phyloP scores from a whole-genome alignment of 2,113 vertebrate species.

The Motacilla alba region DNA sequence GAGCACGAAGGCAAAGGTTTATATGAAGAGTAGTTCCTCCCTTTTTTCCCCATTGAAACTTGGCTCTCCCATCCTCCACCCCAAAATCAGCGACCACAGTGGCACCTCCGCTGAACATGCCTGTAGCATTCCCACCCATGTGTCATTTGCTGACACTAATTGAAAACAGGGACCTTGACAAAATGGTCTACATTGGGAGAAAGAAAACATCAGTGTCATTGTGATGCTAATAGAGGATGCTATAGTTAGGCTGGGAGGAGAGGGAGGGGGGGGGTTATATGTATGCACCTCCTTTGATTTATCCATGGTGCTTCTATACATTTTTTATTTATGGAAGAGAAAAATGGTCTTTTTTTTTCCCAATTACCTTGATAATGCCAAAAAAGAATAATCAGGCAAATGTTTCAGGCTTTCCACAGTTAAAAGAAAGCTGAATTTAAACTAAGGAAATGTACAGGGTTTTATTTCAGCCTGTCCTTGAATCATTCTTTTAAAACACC shows the following conservation, averaged over 20 bases:
- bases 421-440: conserved; percentile 39
- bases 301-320: not conserved
- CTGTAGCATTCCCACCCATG: not conserved
- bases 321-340: conserved; percentile 31
- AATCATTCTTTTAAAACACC: conserved; percentile 42
- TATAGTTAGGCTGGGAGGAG: not conserved
- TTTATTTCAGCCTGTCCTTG: conserved; percentile 56
- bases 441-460: not conserved
- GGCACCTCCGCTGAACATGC: not conserved
- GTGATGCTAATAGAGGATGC: conserved; percentile 44
- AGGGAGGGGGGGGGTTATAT: not conserved
- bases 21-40: not conserved
- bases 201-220: conserved; percentile 43
- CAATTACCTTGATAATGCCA: conserved; percentile 17
- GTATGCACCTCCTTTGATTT: not conserved
- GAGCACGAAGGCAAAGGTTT: not conserved
- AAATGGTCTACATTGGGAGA: not conserved
- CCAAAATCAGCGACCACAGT: not conserved
- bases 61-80: not conserved
- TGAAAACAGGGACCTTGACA: conserved; percentile 18
- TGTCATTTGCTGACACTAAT: not conserved
- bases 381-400: conserved; percentile 29
- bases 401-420: conserved; percentile 23
- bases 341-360: not conserved
- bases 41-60: not conserved